A percentile compares a stretch with the other conserved stretches of the same genome.
These are phyloP conservation scores for Channa maculata DNA, from an alignment of 2,113 vertebrate genomes.

Conservation along the genomic window DNA sequence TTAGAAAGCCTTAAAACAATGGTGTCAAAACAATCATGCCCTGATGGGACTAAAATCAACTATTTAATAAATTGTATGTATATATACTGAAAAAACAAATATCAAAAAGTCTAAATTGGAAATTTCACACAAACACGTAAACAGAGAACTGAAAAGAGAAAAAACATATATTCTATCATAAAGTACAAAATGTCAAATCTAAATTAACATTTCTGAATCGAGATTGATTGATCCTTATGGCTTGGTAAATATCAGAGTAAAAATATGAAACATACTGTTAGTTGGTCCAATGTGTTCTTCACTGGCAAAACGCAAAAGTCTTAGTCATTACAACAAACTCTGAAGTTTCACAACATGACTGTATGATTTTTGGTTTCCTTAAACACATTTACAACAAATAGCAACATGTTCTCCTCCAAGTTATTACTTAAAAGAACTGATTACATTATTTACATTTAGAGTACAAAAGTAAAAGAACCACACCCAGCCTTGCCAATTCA, in stretches of 20 bases:
- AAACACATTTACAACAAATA: conserved; percentile 9
- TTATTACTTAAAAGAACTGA: background rate
- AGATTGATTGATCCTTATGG: conserved; percentile 24
- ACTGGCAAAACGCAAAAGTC: conserved; percentile 22
- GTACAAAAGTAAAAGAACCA: conserved; percentile 33
- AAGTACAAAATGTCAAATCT: background rate
- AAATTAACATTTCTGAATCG: background rate
- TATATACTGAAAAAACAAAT: too few relatives aligned
- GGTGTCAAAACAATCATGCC: too few relatives aligned
- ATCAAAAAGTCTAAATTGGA: too few relatives aligned
- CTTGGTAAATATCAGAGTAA: conserved; percentile 15
- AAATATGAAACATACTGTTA: background rate
- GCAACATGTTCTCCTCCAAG: background rate
- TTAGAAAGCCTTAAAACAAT: background rate
- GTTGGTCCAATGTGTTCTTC: conserved; percentile 20
- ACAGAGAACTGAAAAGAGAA: too few relatives aligned
- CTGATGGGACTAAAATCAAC: background rate
- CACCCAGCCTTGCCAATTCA: background rate
- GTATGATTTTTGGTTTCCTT: conserved; percentile 54
- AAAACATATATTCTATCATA: background rate
- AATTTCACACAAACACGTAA: too few relatives aligned
- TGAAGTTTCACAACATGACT: conserved; percentile 38
- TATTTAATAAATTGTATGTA: too few relatives aligned
- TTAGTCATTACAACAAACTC: conserved; percentile 13
- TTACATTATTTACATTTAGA: conserved; percentile 31